Percentiles rank a stretch among this genome's conserved stretches.
phyloP scores from a whole-genome alignment of 2,888 invertebrate genomes.

The Noctua pronuba region DNA sequence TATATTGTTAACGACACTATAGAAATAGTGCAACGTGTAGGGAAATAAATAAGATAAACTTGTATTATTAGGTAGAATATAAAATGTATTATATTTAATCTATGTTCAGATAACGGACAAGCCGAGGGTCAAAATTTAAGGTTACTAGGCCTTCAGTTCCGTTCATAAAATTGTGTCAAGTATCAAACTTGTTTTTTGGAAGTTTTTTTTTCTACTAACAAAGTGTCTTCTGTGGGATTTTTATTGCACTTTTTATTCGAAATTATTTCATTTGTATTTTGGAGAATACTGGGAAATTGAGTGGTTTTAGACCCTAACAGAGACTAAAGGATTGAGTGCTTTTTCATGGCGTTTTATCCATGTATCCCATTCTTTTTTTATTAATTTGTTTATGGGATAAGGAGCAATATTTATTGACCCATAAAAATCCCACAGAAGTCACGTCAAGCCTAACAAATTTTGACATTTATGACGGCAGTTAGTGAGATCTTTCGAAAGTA shows the following conservation, averaged over 20 bases:
- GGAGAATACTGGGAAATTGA: not conserved
- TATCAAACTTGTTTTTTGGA: slow-evolving; percentile 69
- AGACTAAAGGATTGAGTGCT: slow-evolving; percentile 8
- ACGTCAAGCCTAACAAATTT: slow-evolving; percentile 70
- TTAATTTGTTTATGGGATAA: slow-evolving; percentile 15
- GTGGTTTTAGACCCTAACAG: not conserved
- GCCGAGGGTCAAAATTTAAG: slow-evolving; percentile 52
- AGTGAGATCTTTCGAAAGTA: slow-evolving; percentile 86
- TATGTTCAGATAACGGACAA: slow-evolving; percentile 51
- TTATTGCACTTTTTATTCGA: slow-evolving; percentile 17
- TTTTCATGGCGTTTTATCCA: slow-evolving; percentile 4
- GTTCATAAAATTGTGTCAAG: slow-evolving; percentile 64
- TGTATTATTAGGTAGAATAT: slow-evolving; percentile 32
- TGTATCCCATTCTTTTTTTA: not conserved
- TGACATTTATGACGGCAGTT: slow-evolving; percentile 79
- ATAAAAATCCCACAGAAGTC: slow-evolving; percentile 70
- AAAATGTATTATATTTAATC: slow-evolving; percentile 45
- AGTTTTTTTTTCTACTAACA: slow-evolving; percentile 67
- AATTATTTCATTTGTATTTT: slow-evolving; percentile 7
- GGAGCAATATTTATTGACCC: not conserved
- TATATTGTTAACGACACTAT: slow-evolving; percentile 39
- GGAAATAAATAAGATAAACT: slow-evolving; percentile 52
- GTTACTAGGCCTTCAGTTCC: slow-evolving; percentile 65
- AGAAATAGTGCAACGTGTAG: slow-evolving; percentile 44
- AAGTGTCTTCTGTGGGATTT: slow-evolving; percentile 64